phyloP scores from a whole-genome alignment of 2,113 vertebrate genomes.

The Lutjanus erythropterus region DNA sequence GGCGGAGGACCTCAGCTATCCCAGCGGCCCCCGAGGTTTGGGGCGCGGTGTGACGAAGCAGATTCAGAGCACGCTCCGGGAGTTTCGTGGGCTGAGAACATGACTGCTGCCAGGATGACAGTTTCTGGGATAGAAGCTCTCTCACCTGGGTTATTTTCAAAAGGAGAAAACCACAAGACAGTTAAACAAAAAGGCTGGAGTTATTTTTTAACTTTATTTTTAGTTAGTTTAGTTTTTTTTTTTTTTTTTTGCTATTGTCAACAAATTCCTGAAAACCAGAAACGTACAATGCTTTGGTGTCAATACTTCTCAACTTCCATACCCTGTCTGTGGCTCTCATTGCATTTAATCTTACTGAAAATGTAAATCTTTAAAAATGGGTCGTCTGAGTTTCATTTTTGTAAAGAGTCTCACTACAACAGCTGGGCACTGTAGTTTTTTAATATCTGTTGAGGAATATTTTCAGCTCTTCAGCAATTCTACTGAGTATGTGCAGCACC shows the following conservation, averaged over 20 bases:
- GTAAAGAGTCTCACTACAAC: neutral
- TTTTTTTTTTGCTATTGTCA: neutral
- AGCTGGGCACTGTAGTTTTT: neutral
- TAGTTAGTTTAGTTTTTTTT: too few relatives aligned
- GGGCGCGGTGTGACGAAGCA: constrained; percentile 88
- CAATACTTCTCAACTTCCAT: neutral
- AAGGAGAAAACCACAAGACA: neutral
- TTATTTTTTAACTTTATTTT: too few relatives aligned
- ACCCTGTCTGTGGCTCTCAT: neutral
- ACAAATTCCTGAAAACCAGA: neutral
- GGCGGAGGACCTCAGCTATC: constrained; percentile 83
- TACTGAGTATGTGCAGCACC: neutral
- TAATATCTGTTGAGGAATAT: neutral
- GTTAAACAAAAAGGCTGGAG: neutral
- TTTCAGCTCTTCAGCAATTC: neutral
- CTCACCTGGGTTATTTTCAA: constrained; percentile 79
- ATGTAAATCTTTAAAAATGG: neutral
- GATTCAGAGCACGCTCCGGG: constrained; percentile 88
- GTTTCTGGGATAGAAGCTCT: constrained; percentile 88
- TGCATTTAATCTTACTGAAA: neutral
- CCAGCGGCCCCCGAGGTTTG: constrained; percentile 82
- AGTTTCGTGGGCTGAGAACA: constrained; percentile 89
- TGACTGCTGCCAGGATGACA: constrained; percentile 88
- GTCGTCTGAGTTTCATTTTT: neutral
- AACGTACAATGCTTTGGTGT: neutral